Evolutionary conservation across 2,113 vertebrate species (phyloP), one percentile per base, ranked within the genome.

Genomic region (Hippopotamus amphibius): DNA sequence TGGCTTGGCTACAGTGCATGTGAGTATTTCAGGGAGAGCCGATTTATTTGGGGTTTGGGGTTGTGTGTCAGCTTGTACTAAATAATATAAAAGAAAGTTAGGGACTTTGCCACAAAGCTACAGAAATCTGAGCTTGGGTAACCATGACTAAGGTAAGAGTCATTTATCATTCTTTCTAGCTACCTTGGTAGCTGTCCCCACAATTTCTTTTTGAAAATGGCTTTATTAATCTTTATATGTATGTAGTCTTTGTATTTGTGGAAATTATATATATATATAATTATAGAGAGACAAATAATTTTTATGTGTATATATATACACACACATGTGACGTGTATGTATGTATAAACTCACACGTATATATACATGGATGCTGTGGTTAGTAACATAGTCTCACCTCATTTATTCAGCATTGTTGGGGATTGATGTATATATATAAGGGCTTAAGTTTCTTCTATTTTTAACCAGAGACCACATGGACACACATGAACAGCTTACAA

Each of bases 1-100:
- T 21, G 99, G 99, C 4, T 97, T 99, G 97, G 99, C 99, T 16
- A 98, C 98, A 10, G 99, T 99, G 53, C 99, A 99, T 95, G 99
- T 99, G 97, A 98, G 99, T 97, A 28, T 46, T 48, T 74, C 83
- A 41, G 14, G 48, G 9, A 41, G 33, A 82, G 11, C 53, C 11
- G 59, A 0, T 41, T 84, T 77, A 37, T 9, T 9, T 24, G 57
- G 1, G 24, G 53, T 85, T 61, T 22, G 53, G 1, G 30, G 55
- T 83, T 55, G 15, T 30, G 14, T 59, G 53, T 93, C 50, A 71
- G 1, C 17, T 7, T 86, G 46, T 57, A 61, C 41, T n/a, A 87
- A 17, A 41, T 28, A 74, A 63, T 41, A 37, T 33, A 26, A n/a
- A 88, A n/a, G 46, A 71, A 33, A 71, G 33, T 50, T 65, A 88